phyloP scores from a whole-genome alignment of 2,797 vertebrate species.

The Siniperca obscura region DNA sequence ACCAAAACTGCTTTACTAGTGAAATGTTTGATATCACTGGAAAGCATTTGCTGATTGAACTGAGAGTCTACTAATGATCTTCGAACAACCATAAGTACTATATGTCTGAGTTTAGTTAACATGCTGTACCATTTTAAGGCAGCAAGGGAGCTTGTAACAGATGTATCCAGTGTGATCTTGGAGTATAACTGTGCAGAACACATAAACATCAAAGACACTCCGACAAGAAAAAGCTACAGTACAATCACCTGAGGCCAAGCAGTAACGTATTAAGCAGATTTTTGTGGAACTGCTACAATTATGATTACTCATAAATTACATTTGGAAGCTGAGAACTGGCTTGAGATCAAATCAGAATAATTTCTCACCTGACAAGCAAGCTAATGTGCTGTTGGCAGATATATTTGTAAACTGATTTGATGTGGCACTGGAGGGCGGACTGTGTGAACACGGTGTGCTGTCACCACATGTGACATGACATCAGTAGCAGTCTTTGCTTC shows the following conservation, averaged over 20 bases:
- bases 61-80: not conserved
- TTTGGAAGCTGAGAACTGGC: constrained; percentile 68
- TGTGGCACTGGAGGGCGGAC: constrained; percentile 52
- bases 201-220: constrained; percentile 44
- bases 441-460: constrained; percentile 53
- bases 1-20: not conserved
- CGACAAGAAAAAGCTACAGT: constrained; percentile 22
- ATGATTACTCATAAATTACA: constrained; percentile 71
- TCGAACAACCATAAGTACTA: not conserved
- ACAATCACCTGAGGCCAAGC: constrained; percentile 54
- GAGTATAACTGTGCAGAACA: not conserved
- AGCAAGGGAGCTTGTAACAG: not conserved
- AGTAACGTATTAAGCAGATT: constrained; percentile 28
- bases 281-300: constrained; percentile 52
- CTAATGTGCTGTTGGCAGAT: constrained; percentile 70
- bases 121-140: not conserved
- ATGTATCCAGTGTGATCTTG: not conserved
- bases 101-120: not conserved
- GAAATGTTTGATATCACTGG: not conserved
- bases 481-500: not conserved
- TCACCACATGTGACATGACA: constrained; percentile 38
- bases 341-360: constrained; percentile 72
- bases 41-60: not conserved
- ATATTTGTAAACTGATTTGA: constrained; percentile 56
- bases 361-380: constrained; percentile 66